Base-by-base conservation (phyloP, 2,113 vertebrate genomes). In the Amphiprion percula region DNA sequence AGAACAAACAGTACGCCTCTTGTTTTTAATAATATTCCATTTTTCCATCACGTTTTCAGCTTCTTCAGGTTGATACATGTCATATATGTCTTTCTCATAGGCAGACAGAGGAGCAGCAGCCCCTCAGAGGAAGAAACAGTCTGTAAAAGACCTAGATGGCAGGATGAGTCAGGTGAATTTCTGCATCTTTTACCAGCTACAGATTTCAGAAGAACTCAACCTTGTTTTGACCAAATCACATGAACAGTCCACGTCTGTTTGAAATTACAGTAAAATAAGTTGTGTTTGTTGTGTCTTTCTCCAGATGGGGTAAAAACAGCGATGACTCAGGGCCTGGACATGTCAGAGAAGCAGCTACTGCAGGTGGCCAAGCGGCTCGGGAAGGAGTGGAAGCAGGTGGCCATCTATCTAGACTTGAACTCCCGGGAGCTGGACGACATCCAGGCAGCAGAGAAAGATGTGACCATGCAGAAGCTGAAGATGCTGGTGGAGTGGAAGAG, bases 401-500 rank as follows among this genome's bases (percentile, higher is more conserved):
- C 93, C 73, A 94, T 96, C 68, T 93, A 84, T 5, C 91, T 97
- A 0, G 89, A 88, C 59, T 50, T 97, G 83, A 91, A 84, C 58
- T 91, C 91, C 41, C 88, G 68, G 10, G 93, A 96, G 23, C 91
- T 95, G 1, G 94, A 96, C 0, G 88, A 94, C 19, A 94, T 95
- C 53, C 88, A 91, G 74, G 89, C 84, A 1, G 59, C 23, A 0
- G 92, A 96, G 71, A 88, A 94, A 0, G 87, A 94, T 0, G 84
- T 91, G n/a, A 90, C 74, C 3, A 93, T 96, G 37, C 94, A 93
- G 50, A 96, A 95, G 71, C 92, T 95, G 56, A 88, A 69, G 84
- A 84, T 95, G 94, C 83, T 96, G 71, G 88, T 91, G 68, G 83
- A 87, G 82, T 96, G 96, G 96, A 95, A 94, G 94, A 92, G 90